Conservation (phyloP, 30 jellyfish, hydroid and myxozoan species). For the Hydractinia symbiolongicarpus region DNA sequence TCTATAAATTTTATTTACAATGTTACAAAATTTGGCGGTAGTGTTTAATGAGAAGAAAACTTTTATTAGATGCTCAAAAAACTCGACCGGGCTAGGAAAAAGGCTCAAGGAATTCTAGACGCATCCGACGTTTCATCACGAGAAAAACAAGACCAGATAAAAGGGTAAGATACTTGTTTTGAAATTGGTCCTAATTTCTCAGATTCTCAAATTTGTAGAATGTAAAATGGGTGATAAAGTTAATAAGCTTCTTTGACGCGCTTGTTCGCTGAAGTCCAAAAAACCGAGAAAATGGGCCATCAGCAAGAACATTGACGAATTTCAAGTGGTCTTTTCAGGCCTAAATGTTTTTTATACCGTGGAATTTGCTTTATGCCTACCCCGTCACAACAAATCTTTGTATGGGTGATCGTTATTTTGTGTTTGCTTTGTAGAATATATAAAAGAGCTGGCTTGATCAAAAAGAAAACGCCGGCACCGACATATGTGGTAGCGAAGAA, state of each 20-base stretch:
- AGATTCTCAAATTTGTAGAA: background rate
- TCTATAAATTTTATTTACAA: slow-evolving; percentile 1
- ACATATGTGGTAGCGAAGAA: slow-evolving; percentile 95
- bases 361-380: too few relatives aligned
- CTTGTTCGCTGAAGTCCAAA: too few relatives aligned
- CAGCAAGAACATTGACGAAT: too few relatives aligned
- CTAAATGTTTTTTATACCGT: too few relatives aligned
- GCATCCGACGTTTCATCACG: slow-evolving; percentile 69
- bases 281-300: too few relatives aligned
- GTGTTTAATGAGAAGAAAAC: background rate
- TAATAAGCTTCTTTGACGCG: too few relatives aligned
- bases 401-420: background rate
- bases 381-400: background rate
- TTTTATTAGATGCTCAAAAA: slow-evolving; percentile 71
- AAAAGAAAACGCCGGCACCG: slow-evolving; percentile 68
- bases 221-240: too few relatives aligned
- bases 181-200: background rate
- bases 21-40: background rate
- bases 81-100: slow-evolving; percentile 77
- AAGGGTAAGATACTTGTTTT: slow-evolving; percentile 37
- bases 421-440: slow-evolving; percentile 45
- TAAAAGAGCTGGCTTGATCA: slow-evolving; percentile 80
- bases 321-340: too few relatives aligned
- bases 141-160: slow-evolving; percentile 69
- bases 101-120: slow-evolving; percentile 74